These are phyloP conservation scores for Panopea generosa DNA, from an alignment of 2,888 invertebrate species.

Conservation along the genomic window DNA sequence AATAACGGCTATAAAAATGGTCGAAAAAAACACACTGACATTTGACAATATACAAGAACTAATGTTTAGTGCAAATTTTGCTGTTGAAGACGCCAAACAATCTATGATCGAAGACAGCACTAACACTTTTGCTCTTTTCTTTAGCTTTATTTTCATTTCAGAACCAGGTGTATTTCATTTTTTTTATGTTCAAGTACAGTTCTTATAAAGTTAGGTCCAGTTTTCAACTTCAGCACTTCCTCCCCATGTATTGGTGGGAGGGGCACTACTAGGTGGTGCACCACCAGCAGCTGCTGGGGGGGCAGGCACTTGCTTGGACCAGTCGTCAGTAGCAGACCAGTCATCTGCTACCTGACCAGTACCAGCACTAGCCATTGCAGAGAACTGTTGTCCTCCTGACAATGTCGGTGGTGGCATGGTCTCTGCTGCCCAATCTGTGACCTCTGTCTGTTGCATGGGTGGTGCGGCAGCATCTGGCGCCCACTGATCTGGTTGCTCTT, in stretches of 20 bases:
- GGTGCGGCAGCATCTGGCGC: slow-evolving; percentile 63
- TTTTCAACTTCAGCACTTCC: slow-evolving; percentile 73
- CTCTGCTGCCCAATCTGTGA: slow-evolving; percentile 82
- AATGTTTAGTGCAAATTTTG: no score
- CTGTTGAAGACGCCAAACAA: no score
- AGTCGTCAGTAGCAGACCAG: slow-evolving; percentile 74
- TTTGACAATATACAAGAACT: no score
- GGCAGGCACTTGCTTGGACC: slow-evolving; percentile 71
- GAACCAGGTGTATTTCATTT: no score
- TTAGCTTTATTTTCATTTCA: no score
- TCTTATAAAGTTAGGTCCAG: slow-evolving; percentile 73
- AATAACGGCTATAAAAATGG: no score
- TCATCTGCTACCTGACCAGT: slow-evolving; percentile 67
- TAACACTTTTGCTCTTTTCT: no score
- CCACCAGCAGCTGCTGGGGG: slow-evolving; percentile 48
- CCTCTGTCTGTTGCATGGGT: slow-evolving; percentile 60
- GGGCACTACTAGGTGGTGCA: slow-evolving; percentile 49
- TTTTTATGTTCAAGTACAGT: neutral
- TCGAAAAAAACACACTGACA: no score
- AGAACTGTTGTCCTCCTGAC: slow-evolving; percentile 60
- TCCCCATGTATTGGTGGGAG: slow-evolving; percentile 73
- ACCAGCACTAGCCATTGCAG: slow-evolving; percentile 35
- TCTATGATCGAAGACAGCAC: no score
- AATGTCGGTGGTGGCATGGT: slow-evolving; percentile 69
- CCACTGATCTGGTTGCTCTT: slow-evolving; percentile 74